These are phyloP conservation scores for Pachycephala philippinensis DNA, from an alignment of 2,113 vertebrate species.

Conservation along the genomic window DNA sequence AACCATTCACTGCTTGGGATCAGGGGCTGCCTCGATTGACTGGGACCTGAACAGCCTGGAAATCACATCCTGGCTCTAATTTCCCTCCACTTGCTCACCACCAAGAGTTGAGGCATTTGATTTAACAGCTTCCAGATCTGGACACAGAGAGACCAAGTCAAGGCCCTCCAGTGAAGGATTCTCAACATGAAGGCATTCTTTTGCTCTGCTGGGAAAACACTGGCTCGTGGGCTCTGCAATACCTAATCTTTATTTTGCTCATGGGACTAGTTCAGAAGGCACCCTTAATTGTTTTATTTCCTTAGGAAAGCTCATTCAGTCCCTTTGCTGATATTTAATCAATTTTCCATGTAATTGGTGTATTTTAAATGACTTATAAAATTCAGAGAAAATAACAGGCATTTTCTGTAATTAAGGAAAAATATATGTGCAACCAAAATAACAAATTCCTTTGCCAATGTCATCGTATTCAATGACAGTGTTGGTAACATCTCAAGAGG, in stretches of 20 bases:
- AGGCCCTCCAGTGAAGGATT: neutral
- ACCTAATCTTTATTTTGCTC: neutral
- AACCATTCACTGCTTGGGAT: neutral
- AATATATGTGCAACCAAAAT: neutral
- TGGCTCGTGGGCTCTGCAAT: neutral
- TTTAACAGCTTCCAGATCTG: neutral
- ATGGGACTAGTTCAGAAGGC: neutral
- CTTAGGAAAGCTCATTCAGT: neutral
- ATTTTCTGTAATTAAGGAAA: neutral
- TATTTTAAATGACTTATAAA: neutral
- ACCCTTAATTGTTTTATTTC: neutral
- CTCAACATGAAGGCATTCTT: neutral
- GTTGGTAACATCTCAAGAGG: neutral
- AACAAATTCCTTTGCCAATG: neutral
- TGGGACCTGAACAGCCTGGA: neutral
- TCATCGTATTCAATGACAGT: neutral
- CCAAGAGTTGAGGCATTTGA: neutral
- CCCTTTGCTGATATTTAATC: neutral
- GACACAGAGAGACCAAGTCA: neutral
- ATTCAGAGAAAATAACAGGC: neutral
- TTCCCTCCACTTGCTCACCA: neutral
- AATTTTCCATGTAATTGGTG: neutral
- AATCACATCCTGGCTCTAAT: neutral
- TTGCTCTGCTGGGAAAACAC: neutral
- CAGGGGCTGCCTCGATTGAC: neutral